A percentile compares a stretch with the other conserved stretches of the same genome.
Evolutionary conservation across 2,113 vertebrate species (phyloP).

Genomic region (Cynoglossus semilaevis): DNA sequence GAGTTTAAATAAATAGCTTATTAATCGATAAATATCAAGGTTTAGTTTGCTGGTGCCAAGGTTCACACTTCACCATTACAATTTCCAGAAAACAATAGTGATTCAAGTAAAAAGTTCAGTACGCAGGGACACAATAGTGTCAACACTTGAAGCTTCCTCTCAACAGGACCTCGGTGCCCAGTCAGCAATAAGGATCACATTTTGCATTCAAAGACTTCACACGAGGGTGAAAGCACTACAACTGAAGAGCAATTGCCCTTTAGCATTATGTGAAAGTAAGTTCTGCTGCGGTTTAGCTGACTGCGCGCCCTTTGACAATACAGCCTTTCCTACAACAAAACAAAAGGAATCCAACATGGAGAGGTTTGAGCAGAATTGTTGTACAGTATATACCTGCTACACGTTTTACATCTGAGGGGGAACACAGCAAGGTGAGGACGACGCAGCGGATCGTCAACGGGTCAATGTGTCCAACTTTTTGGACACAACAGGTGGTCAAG

Average conservation of each 20-base stretch:
- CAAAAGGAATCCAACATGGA: background rate
- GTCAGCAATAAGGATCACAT: constrained; percentile 6
- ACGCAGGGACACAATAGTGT: background rate
- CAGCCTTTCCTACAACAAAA: constrained; percentile 3
- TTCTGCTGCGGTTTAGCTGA: constrained; percentile 2
- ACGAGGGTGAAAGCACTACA: constrained; percentile 1
- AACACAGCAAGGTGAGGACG: too few species aligned
- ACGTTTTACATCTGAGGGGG: too few species aligned
- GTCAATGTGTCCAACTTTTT: too few species aligned
- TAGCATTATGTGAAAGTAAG: constrained; percentile 10
- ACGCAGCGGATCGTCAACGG: too few species aligned
- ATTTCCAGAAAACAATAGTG: background rate
- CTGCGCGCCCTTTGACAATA: background rate
- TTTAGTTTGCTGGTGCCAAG: too few species aligned
- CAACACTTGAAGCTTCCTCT: background rate
- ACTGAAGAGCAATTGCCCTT: constrained; percentile 19
- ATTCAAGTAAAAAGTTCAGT: background rate
- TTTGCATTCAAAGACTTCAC: constrained; percentile 10
- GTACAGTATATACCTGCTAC: too few species aligned
- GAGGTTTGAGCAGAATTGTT: background rate
- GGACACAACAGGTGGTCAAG: too few species aligned
- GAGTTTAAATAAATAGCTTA: too few species aligned
- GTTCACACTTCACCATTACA: too few species aligned
- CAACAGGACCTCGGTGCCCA: background rate
- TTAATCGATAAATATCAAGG: too few species aligned